Percentiles rank a stretch among this genome's conserved stretches.
These are phyloP conservation scores for Criorhina ranunculi DNA, from an alignment of 2,888 invertebrate genomes.

Conservation along the genomic window DNA sequence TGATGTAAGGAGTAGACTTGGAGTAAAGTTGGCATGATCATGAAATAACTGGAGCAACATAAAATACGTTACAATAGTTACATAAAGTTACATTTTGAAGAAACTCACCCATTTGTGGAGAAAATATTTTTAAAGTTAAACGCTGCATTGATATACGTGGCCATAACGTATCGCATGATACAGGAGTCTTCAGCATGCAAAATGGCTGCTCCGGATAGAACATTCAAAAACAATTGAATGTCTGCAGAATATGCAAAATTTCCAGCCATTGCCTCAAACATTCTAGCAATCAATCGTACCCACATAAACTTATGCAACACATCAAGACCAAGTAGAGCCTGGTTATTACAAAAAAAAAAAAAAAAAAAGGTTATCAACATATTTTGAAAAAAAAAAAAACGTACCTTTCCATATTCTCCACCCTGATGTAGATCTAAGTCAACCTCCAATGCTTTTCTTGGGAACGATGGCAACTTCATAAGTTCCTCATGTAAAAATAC, in stretches of 20 bases:
- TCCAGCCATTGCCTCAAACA: conserved; percentile 99
- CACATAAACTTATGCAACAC: conserved; percentile 99
- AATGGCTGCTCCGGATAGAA: conserved; percentile 97
- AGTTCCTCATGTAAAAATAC: conserved; percentile 99
- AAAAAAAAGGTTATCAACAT: background rate
- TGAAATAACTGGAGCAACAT: conserved; percentile 89
- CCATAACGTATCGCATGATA: conserved; percentile 97
- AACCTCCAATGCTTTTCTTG: conserved; percentile 98
- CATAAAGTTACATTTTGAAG: background rate
- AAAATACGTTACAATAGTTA: background rate
- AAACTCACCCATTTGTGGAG: conserved; percentile 94
- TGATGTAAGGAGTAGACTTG: conserved; percentile 99
- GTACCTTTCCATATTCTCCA: conserved; percentile 93
- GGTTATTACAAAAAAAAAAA: background rate
- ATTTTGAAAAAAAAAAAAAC: conserved; percentile 1
- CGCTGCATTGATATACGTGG: conserved; percentile 98
- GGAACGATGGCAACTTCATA: conserved; percentile 99
- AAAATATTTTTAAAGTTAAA: conserved; percentile 99
- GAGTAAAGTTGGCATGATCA: conserved; percentile 98
- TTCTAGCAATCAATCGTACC: conserved; percentile 97
- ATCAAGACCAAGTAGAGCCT: conserved; percentile 95
- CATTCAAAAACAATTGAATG: conserved; percentile 98
- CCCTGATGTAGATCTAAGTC: conserved; percentile 96
- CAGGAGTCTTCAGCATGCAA: conserved; percentile 98
- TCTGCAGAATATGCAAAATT: conserved; percentile 98